Evolutionary conservation across 2,888 invertebrate genomes (phyloP), one percentile per base, ranked within the genome.

Genomic region (Acanthosoma haemorrhoidale): DNA sequence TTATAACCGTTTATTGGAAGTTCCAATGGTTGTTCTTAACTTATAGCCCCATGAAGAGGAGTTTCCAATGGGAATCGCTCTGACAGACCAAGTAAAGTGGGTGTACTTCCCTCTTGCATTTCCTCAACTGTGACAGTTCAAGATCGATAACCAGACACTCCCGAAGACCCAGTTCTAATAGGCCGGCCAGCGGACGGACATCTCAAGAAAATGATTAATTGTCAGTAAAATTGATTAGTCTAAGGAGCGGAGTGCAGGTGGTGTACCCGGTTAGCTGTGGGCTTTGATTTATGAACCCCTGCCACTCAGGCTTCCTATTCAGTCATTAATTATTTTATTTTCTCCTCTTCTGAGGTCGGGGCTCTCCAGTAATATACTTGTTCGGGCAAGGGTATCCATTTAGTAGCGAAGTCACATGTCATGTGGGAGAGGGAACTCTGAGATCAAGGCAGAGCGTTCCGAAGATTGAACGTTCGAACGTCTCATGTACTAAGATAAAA

Each of bases 301-400:
- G 43, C 43, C 43, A 43, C 43, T 43, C 43, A 43, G n/a, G 43
- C 43, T 43, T 43, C 43, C 9, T 21, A 43, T 43, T 43, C 43
- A 5, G 43, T 43, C 43, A 43, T 43, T 43, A 43, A 43, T 43
- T 43, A 43, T 43, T 43, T 43, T 43, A 43, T 43, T 43, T 43
- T 43, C 43, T 43, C 43, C 43, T 43, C 43, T 43, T 43, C 43
- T 43, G 18, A 43, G 43, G 18, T 21, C 43, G 15, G 6, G n/a
- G n/a, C n/a, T n/a, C 8, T 13, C 9, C 13, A 43, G 43, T 43
- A 43, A 43, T 43, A 43, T 43, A 43, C 43, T 43, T 43, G 43
- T 43, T 43, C 43, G 4, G 1, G 8, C 6, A 9, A 13, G 21
- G 43, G 13, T 13, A 21, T 13, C 18, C 43, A 43, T 43, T 43